Evolutionary conservation across 2,113 vertebrate species (phyloP).

Genomic region (Osmerus mordax): DNA sequence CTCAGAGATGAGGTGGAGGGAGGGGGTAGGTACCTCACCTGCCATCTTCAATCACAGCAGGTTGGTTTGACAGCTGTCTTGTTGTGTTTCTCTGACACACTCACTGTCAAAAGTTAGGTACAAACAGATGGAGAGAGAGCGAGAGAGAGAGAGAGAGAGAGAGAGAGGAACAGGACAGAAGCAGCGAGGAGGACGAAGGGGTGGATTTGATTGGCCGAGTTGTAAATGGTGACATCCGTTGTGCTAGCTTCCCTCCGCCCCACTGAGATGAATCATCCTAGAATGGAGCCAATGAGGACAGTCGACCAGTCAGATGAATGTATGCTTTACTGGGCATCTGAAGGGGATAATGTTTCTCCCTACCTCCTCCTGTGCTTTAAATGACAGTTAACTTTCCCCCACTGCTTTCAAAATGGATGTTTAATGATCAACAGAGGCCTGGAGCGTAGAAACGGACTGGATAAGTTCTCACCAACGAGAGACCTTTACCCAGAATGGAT

Average conservation of each 20-base stretch:
- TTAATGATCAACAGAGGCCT: conserved; percentile 69
- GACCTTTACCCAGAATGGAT: conserved; percentile 3
- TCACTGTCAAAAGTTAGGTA: conserved; percentile 46
- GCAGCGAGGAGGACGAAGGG: conserved; percentile 22
- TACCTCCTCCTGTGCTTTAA: conserved; percentile 58
- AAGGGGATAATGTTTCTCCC: conserved; percentile 22
- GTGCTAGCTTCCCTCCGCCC: conserved; percentile 17
- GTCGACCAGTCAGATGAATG: conserved; percentile 52
- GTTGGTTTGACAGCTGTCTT: conserved; percentile 71
- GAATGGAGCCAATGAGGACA: conserved; percentile 56
- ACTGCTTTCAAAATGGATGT: conserved; percentile 68
- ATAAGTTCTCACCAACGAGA: conserved; percentile 25
- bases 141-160: conserved; percentile 1
- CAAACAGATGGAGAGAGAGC: conserved; percentile 50
- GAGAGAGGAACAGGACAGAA: neutral
- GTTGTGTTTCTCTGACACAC: conserved; percentile 58
- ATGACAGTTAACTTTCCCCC: conserved; percentile 71
- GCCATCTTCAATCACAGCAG: conserved; percentile 62
- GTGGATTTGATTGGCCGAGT: conserved; percentile 29
- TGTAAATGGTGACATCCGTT: conserved; percentile 38
- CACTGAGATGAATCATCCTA: neutral
- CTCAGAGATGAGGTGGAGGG: conserved; percentile 10
- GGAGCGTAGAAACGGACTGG: conserved; percentile 47
- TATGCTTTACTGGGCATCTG: conserved; percentile 34
- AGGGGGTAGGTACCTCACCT: conserved; percentile 55